Conservation (phyloP, 2,888 invertebrate genomes). For the Xanthia togata region DNA sequence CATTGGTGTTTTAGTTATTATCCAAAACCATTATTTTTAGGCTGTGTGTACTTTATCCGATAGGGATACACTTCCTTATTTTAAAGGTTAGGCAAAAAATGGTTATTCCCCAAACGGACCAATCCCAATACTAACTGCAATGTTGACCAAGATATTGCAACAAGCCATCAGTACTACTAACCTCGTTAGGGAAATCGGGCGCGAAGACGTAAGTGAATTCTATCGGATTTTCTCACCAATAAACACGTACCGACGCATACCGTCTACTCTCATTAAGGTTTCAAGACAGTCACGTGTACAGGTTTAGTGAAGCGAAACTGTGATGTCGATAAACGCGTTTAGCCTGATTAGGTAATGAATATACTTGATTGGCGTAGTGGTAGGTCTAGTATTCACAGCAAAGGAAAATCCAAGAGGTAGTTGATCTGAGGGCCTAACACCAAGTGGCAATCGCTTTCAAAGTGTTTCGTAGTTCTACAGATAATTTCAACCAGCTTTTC, state of each 20-base stretch:
- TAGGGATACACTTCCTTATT: no score
- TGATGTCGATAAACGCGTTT: conserved; percentile 40
- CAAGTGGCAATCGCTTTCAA: no score
- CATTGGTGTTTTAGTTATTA: background rate
- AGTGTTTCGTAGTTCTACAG: background rate
- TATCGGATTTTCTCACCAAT: conserved; percentile 42
- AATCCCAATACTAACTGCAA: conserved; percentile 22
- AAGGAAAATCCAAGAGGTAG: background rate
- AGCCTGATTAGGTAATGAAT: background rate
- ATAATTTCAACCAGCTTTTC: background rate
- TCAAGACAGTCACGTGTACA: conserved; percentile 57
- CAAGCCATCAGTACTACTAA: conserved; percentile 30
- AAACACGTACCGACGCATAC: conserved; percentile 56
- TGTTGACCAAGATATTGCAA: conserved; percentile 42
- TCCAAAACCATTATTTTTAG: background rate
- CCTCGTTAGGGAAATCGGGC: conserved; percentile 42
- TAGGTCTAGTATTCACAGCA: background rate
- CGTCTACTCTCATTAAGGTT: conserved; percentile 52
- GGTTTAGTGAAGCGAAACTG: conserved; percentile 37
- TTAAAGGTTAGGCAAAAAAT: background rate
- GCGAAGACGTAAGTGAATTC: conserved; percentile 38
- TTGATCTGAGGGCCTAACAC: background rate
- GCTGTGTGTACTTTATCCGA: no score
- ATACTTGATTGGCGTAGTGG: background rate
- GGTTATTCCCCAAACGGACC: background rate